phyloP scores from a whole-genome alignment of 1,140 invertebrate genomes.

The Gonatopus flavifemur region DNA sequence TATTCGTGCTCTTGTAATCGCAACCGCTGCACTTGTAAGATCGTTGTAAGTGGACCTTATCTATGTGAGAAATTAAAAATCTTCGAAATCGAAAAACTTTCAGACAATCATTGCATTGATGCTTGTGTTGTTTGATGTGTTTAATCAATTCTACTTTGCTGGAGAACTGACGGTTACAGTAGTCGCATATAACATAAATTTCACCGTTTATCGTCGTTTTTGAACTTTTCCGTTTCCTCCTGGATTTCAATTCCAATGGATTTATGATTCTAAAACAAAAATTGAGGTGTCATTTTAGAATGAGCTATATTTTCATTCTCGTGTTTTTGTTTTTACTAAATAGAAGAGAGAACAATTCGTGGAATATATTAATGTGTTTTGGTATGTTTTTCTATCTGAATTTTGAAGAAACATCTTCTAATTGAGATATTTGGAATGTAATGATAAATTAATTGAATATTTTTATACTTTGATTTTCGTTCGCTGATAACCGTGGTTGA shows the following conservation, averaged over 20 bases:
- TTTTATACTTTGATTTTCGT: too few species aligned
- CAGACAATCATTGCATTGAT: conserved; percentile 34
- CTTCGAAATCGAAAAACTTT: conserved; percentile 28
- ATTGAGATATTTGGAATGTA: too few species aligned
- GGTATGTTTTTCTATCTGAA: too few species aligned
- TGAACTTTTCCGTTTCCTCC: neutral
- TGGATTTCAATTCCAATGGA: conserved; percentile 22
- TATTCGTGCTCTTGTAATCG: conserved; percentile 55
- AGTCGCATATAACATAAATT: too few species aligned
- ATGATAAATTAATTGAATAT: too few species aligned
- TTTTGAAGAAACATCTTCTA: too few species aligned
- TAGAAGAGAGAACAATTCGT: too few species aligned
- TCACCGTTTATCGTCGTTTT: conserved; percentile 10
- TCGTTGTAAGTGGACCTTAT: conserved; percentile 32
- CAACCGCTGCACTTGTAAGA: conserved; percentile 34
- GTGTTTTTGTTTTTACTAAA: too few species aligned
- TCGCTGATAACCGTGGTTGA: too few species aligned
- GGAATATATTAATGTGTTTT: too few species aligned
- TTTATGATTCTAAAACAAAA: conserved; percentile 33
- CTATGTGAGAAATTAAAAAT: conserved; percentile 45
- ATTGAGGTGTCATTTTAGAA: too few species aligned
- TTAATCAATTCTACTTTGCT: conserved; percentile 51
- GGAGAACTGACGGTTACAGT: conserved; percentile 48
- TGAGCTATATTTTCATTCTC: too few species aligned
- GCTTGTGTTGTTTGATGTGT: conserved; percentile 47